These are phyloP conservation scores for Pseudomyrmex flavicornis DNA, from an alignment of 1,140 invertebrate species.

Conservation along the genomic window DNA sequence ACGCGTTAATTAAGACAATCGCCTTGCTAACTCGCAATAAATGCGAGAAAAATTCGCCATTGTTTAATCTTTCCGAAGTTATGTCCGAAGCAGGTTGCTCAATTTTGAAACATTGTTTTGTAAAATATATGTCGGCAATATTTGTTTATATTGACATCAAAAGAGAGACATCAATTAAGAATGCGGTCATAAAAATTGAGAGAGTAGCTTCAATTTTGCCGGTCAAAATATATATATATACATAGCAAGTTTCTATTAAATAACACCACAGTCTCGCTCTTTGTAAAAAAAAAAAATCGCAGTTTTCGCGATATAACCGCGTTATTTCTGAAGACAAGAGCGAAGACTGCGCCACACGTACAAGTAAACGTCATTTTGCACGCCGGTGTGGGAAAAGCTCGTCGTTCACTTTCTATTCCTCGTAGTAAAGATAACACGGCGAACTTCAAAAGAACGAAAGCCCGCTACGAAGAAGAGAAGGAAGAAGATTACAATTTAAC, in stretches of 20 bases:
- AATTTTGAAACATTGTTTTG: no score
- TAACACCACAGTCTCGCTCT: no score
- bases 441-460: conserved; percentile 15
- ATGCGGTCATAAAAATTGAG: background rate
- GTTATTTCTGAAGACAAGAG: background rate
- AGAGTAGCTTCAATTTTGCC: background rate
- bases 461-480: conserved; percentile 1
- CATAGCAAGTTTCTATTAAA: no score
- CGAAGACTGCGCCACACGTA: background rate
- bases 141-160: no score
- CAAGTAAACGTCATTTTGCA: background rate
- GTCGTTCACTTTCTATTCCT: conserved; percentile 9
- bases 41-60: background rate
- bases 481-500: conserved; percentile 41
- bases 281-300: no score
- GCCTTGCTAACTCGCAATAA: background rate
- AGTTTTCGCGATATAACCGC: background rate
- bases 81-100: no score
- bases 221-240: background rate
- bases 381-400: conserved; percentile 1
- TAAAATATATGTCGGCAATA: no score
- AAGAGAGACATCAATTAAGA: background rate
- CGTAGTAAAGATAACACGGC: background rate
- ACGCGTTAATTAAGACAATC: background rate
- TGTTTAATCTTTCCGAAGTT: no score